These are phyloP conservation scores for Silvanus unidentatus DNA, from an alignment of 2,888 invertebrate genomes.

Conservation along the genomic window DNA sequence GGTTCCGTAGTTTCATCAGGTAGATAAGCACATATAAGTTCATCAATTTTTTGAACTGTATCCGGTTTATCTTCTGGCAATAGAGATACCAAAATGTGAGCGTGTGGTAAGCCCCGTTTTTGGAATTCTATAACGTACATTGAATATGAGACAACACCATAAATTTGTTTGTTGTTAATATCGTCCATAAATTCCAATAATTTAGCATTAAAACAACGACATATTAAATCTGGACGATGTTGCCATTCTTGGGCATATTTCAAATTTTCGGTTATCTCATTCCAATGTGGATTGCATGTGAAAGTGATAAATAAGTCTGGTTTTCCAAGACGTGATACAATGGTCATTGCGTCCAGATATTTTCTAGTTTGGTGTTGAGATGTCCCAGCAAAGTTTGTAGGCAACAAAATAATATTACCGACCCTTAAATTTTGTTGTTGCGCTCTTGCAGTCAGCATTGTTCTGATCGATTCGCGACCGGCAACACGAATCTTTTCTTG, in stretches of 20 bases:
- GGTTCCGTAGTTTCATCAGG: background rate
- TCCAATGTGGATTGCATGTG: slow-evolving; percentile 20
- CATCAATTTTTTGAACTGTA: slow-evolving; percentile 1
- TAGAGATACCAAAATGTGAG: slow-evolving; percentile 2
- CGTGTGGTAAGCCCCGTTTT: slow-evolving; percentile 6
- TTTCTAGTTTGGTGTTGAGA: slow-evolving; percentile 4
- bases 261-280: slow-evolving; percentile 13
- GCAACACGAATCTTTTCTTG: slow-evolving; percentile 7
- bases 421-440: slow-evolving; percentile 4
- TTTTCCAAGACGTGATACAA: slow-evolving; percentile 9
- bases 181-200: slow-evolving; percentile 6
- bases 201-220: slow-evolving; percentile 5
- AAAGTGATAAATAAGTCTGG: slow-evolving; percentile 20
- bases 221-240: slow-evolving; percentile 4
- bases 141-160: slow-evolving; percentile 1
- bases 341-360: slow-evolving; percentile 17
- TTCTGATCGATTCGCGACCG: background rate
- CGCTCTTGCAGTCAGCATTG: slow-evolving; percentile 1
- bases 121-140: slow-evolving; percentile 9
- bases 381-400: slow-evolving; percentile 3
- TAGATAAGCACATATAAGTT: background rate
- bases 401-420: slow-evolving; percentile 9
- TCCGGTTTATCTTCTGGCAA: slow-evolving; percentile 3
- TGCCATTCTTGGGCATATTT: background rate
- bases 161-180: slow-evolving; percentile 1